Evolutionary conservation across 2,888 invertebrate species (phyloP).

Genomic region (Synergus laeviventris): DNA sequence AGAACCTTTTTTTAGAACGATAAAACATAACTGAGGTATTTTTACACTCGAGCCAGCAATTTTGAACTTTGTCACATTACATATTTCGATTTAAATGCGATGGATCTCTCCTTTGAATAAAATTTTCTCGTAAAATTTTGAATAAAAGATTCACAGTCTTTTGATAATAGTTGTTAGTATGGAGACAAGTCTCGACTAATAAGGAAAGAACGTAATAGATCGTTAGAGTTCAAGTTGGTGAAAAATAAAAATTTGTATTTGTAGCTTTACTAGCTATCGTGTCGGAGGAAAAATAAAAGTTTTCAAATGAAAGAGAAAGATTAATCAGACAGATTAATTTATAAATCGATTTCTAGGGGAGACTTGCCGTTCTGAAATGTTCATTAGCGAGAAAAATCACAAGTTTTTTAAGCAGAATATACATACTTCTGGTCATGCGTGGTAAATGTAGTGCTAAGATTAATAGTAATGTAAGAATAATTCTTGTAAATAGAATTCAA

Average conservation of each 20-base stretch:
- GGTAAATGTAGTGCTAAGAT: constrained; percentile 31
- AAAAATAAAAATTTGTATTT: constrained; percentile 25
- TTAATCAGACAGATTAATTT: not conserved
- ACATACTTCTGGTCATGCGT: constrained; percentile 38
- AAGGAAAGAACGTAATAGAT: not conserved
- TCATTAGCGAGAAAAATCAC: constrained; percentile 9
- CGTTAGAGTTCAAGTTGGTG: not conserved
- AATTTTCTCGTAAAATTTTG: constrained; percentile 6
- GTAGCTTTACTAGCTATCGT: not conserved
- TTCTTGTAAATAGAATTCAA: constrained; percentile 35
- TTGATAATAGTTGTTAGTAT: constrained; percentile 15
- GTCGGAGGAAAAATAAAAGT: not conserved
- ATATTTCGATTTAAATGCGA: constrained; percentile 12
- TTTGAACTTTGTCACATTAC: constrained; percentile 7
- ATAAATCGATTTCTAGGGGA: constrained; percentile 3
- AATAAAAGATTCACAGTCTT: not conserved
- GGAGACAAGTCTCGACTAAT: not conserved
- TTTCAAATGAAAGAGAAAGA: not conserved
- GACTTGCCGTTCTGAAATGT: constrained; percentile 32
- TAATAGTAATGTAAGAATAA: constrained; percentile 36
- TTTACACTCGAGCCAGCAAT: constrained; percentile 33
- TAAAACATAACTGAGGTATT: constrained; percentile 23
- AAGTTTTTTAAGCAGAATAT: constrained; percentile 28
- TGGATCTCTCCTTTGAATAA: constrained; percentile 18
- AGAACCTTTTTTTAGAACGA: constrained; percentile 11